These are phyloP conservation scores for Dinothrombium tinctorium DNA, from an alignment of 1,140 invertebrate species.

Conservation along the genomic window DNA sequence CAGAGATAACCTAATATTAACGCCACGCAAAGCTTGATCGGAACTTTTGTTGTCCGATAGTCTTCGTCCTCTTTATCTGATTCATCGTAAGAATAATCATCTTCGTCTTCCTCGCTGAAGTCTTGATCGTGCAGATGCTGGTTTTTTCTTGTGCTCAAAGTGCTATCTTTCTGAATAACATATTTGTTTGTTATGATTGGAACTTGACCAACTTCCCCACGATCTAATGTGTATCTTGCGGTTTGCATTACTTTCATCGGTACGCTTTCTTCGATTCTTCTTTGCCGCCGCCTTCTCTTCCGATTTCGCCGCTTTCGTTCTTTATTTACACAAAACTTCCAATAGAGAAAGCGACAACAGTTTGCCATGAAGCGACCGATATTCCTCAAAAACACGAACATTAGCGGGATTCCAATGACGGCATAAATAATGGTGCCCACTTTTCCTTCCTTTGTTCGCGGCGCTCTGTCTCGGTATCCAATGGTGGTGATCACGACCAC, in stretches of 20 bases:
- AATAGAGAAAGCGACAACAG: conserved; percentile 71
- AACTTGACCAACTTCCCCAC: not conserved
- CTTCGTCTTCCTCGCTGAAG: not conserved
- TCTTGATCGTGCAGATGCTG: not conserved
- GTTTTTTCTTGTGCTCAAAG: not conserved
- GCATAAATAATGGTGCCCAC: conserved; percentile 80
- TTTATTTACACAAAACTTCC: conserved; percentile 32
- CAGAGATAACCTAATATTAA: conserved; percentile 69
- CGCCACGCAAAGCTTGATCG: conserved; percentile 70
- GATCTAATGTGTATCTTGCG: not conserved
- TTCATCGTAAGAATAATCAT: conserved; percentile 20
- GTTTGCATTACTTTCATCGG: not conserved
- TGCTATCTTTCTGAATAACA: not conserved
- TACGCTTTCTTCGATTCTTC: not conserved
- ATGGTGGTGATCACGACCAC: conserved; percentile 79
- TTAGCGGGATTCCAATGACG: conserved; percentile 83
- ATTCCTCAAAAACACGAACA: conserved; percentile 75
- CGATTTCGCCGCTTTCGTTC: conserved; percentile 10
- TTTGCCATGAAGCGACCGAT: conserved; percentile 51
- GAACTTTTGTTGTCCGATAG: conserved; percentile 20
- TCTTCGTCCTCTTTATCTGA: conserved; percentile 6
- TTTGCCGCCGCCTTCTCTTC: not conserved
- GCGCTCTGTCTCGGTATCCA: conserved; percentile 24
- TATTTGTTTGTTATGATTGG: not conserved
- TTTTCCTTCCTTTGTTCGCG: conserved; percentile 72